Conservation (phyloP, 1,140 invertebrate species). For the Neuroterus valhalla region DNA sequence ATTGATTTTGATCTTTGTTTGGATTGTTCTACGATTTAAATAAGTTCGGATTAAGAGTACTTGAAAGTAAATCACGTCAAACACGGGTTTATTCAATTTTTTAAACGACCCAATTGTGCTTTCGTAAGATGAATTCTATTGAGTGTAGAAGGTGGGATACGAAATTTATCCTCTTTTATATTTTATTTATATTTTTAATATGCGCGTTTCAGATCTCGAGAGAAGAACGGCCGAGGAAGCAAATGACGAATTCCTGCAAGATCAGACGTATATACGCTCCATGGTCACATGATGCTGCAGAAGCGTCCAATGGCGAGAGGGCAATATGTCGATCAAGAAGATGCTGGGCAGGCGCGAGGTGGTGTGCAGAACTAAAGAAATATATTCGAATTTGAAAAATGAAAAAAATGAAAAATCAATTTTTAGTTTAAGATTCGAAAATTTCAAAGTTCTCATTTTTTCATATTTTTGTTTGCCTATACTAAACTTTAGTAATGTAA, state of each 20-base stretch:
- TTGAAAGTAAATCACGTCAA: too few species aligned
- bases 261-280: conserved; percentile 61
- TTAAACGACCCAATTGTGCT: too few species aligned
- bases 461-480: too few species aligned
- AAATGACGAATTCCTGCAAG: conserved; percentile 61
- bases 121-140: too few species aligned
- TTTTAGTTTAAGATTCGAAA: too few species aligned
- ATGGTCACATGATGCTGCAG: conserved; percentile 53
- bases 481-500: too few species aligned
- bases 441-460: too few species aligned
- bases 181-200: conserved; percentile 10
- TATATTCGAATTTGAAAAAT: background rate
- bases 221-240: conserved; percentile 58
- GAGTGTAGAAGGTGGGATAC: background rate
- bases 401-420: too few species aligned
- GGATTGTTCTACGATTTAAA: too few species aligned
- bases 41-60: too few species aligned
- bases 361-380: background rate
- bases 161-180: background rate
- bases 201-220: conserved; percentile 37
- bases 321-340: conserved; percentile 6
- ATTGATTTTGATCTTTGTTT: too few species aligned
- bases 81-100: too few species aligned
- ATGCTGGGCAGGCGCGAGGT: background rate
- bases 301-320: conserved; percentile 41